These are phyloP conservation scores for Elachura formosa DNA, from an alignment of 2,113 vertebrate genomes.

Conservation along the genomic window DNA sequence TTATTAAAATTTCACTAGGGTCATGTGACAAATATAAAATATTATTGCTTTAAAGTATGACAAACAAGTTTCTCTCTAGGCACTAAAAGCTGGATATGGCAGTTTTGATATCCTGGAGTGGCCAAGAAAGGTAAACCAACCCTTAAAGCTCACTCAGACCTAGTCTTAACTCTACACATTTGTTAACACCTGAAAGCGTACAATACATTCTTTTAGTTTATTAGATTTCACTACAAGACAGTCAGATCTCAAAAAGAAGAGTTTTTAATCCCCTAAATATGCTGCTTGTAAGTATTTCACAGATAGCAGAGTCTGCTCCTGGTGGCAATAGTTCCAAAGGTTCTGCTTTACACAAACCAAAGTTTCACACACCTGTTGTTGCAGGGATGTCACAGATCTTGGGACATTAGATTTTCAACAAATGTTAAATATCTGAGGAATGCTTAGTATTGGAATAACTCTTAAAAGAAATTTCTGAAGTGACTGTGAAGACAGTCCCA, in stretches of 20 bases:
- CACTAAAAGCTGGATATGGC: background rate
- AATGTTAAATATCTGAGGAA: slow-evolving; percentile 15
- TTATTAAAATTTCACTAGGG: background rate
- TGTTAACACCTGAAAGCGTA: background rate
- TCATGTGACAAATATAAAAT: background rate
- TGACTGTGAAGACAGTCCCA: background rate
- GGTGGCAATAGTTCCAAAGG: background rate
- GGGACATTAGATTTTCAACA: background rate
- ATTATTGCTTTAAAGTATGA: background rate
- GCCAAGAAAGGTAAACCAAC: background rate
- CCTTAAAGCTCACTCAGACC: background rate
- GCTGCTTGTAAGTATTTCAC: background rate
- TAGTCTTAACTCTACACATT: background rate
- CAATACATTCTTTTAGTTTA: background rate
- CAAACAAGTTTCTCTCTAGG: background rate
- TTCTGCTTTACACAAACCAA: background rate
- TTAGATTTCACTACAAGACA: background rate
- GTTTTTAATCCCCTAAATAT: background rate
- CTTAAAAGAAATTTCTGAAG: slow-evolving; percentile 51
- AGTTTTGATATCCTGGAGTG: background rate
- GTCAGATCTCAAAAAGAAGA: background rate
- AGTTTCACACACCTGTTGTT: background rate
- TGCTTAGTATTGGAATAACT: slow-evolving; percentile 12
- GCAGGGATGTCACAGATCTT: background rate
- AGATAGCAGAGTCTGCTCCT: background rate